phyloP scores from a whole-genome alignment of 2,113 vertebrate genomes.

The Grammomys dolichurus region DNA sequence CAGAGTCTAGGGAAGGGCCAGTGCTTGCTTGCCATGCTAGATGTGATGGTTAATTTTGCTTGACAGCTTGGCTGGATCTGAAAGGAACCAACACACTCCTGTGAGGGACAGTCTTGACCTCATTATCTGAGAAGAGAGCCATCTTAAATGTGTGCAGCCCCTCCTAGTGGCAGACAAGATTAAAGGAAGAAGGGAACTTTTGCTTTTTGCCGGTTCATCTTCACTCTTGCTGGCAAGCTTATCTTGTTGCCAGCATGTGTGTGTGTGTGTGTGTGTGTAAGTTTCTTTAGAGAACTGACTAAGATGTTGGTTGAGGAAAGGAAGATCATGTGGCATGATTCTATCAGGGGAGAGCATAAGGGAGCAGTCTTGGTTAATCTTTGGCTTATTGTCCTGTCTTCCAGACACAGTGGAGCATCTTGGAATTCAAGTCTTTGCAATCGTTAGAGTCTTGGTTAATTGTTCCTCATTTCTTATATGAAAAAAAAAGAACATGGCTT shows the following conservation, averaged over 20 bases:
- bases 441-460: no score
- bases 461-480: no score
- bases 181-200: background rate
- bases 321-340: background rate
- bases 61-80: background rate
- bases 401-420: no score
- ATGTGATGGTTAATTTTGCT: background rate
- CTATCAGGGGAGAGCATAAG: background rate
- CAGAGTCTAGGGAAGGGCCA: background rate
- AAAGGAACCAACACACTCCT: background rate
- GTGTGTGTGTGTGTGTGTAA: no score
- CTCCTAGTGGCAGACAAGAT: background rate
- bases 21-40: background rate
- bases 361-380: background rate
- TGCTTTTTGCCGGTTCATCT: background rate
- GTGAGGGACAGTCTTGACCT: background rate
- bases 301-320: background rate
- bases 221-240: background rate
- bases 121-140: background rate
- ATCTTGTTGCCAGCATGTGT: no score
- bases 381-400: no score
- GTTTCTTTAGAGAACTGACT: background rate
- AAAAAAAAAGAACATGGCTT: background rate
- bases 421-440: no score
- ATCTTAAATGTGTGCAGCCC: background rate